phyloP scores from a whole-genome alignment of 2,797 vertebrate genomes.

The Hylomyscus alleni region DNA sequence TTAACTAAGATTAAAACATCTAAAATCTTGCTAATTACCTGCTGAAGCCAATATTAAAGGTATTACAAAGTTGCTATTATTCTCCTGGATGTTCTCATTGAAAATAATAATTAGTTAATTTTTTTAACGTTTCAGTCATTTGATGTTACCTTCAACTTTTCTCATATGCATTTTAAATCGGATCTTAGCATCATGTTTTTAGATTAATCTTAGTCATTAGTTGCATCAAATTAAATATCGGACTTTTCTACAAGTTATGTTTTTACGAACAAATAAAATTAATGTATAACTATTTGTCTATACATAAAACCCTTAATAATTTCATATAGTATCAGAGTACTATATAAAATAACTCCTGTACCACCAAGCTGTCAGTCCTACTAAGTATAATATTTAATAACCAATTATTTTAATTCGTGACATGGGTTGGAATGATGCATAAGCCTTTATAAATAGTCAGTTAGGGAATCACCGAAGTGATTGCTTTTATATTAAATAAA shows the following conservation, averaged over 20 bases:
- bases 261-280: neutral
- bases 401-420: neutral
- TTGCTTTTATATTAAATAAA: slow-evolving; percentile 30
- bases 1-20: neutral
- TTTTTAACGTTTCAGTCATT: neutral
- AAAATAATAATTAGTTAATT: neutral
- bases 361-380: neutral
- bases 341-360: neutral
- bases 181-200: neutral
- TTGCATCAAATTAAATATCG: neutral
- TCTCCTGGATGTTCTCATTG: neutral
- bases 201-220: neutral
- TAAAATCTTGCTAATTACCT: neutral
- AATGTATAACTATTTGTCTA: neutral
- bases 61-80: neutral
- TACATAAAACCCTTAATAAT: neutral
- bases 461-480: neutral
- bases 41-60: neutral
- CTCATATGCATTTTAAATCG: neutral
- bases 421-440: neutral
- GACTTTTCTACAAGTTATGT: neutral
- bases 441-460: neutral
- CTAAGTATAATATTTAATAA: neutral
- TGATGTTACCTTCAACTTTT: neutral
- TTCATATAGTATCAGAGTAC: neutral